Base-by-base conservation (phyloP, 1,140 invertebrate genomes). In the Parapsyche elsis region DNA sequence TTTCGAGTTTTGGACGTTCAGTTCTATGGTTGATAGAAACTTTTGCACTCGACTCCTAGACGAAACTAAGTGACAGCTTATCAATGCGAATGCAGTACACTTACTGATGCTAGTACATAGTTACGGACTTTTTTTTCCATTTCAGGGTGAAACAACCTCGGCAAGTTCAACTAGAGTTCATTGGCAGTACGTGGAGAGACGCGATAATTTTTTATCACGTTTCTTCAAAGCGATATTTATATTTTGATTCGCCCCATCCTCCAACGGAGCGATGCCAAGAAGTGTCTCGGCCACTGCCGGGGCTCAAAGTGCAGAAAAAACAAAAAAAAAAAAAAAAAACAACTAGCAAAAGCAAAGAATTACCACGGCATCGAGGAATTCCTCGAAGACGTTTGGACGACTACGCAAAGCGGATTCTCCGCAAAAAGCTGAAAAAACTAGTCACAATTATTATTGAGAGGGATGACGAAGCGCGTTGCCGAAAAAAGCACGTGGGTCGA, bases 381-480 rank as follows among this genome's bases (percentile, higher is more conserved):
- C 73, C 73, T 24, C 73, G 73, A 75, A 75, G 73, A 75, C 64
- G 64, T 67, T 67, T 67, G 64, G 64, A 67, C 59, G 2, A 53
- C 16, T 2, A 1, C 21, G 2, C 59, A 10, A 16, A 21, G 64
- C 19, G 64, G 64, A 67, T 67, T 26, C 64, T 75, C 73, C 73
- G 46, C 44, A 75, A 49, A 1, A 57, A 57, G n/a, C 46, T 24
- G 73, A 53, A 71, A 75, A 75, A 46, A 75, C 73, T 26, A 75
- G 45, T 57, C 73, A 75, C 49, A 57, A 75, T 75, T 49, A 75
- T 73, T 73, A 73, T 73, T 38, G 71, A 73, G 45, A 16, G 30
- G 16, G 45, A 23, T 73, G 71, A 73, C 71, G 73, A 75, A 57
- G 14, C 71, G 16, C 12, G 10, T 1, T 12, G 64, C 64, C 24